Evolutionary conservation across 2,113 vertebrate species (phyloP).

Genomic region (Gracilinanus agilis): DNA sequence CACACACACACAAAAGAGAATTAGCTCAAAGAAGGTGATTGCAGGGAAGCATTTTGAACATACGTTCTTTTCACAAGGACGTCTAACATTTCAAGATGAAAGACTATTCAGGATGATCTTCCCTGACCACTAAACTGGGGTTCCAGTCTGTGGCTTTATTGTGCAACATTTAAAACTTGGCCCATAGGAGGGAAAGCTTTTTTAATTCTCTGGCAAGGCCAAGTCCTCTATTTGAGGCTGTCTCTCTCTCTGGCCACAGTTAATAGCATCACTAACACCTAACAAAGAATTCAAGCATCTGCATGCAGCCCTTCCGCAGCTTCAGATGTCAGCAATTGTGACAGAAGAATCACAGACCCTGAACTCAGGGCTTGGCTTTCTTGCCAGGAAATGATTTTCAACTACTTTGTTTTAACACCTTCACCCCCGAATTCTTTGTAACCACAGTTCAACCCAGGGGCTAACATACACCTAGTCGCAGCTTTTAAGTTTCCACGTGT

Average conservation of each 20-base stretch:
- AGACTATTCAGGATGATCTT: neutral
- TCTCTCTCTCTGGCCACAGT: conserved; percentile 60
- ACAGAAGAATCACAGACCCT: conserved; percentile 66
- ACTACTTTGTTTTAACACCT: conserved; percentile 79
- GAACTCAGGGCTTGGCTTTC: conserved; percentile 46
- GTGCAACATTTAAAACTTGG: conserved; percentile 44
- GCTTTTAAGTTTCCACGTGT: conserved; percentile 61
- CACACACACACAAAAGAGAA: too few relatives aligned
- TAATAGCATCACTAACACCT: conserved; percentile 72
- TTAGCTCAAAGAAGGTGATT: neutral
- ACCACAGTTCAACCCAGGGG: conserved; percentile 61
- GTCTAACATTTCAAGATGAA: conserved; percentile 22
- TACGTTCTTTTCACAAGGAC: neutral
- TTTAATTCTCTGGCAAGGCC: neutral
- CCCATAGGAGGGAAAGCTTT: conserved; percentile 15
- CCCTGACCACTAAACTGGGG: conserved; percentile 16
- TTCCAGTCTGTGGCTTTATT: conserved; percentile 44
- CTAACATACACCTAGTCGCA: conserved; percentile 72
- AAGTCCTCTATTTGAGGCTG: conserved; percentile 55
- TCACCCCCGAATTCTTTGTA: conserved; percentile 71
- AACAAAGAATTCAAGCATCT: conserved; percentile 74
- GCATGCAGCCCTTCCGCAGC: conserved; percentile 65
- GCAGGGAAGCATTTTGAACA: conserved; percentile 16
- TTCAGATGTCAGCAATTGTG: conserved; percentile 61
- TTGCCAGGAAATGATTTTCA: conserved; percentile 74